Evolutionary conservation across 2,113 vertebrate species (phyloP), one percentile per base, ranked within the genome.

Genomic region (Rhabdomys dilectus): DNA sequence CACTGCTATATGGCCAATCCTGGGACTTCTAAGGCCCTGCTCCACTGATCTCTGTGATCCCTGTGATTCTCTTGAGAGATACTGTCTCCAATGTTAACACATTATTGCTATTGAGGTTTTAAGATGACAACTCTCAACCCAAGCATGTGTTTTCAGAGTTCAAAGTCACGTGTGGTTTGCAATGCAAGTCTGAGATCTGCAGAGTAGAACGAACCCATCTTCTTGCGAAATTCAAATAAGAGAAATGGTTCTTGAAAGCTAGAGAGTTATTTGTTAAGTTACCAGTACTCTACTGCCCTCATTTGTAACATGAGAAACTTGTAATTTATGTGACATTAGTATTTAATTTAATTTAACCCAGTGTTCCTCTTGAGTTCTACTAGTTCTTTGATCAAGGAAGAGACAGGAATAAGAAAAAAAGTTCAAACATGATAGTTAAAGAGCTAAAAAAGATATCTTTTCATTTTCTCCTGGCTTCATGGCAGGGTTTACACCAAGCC

Each of bases 401-500:
- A 15, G 70, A 12, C 39, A 62, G 3, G 3, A 70, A 82, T 91
- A 85, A 76, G 94, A 45, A 70, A 81, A 96, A 93, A 45, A 7
- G 15, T 48, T 84, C 26, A 72, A 88, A 91, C 77, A 39, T 51
- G 68, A 45, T 21, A 60, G 76, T 92, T 62, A 93, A 94, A 48
- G 85, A 80, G 76, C 29, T 88, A 85, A 97, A 42, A 80, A 95
- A 75, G 19, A 16, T 24, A 48, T 75, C 21, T 95, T 90, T 91
- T 89, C 85, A 62, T 96, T 91, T 34, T 94, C 42, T 91, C 91
- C 51, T 26, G 17, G 84, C 51, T 24, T 42, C 92, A 94, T 85
- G 75, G 90, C 75, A 77, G 1, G 29, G 1, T 88, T 91, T 91
- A 66, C 16, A 81, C 58, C 92, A 95, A 96, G 42, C 24, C 36